Evolutionary conservation across 2,797 vertebrate genomes (phyloP), one percentile per base, ranked within the genome.

Genomic region (Agapornis canus): DNA sequence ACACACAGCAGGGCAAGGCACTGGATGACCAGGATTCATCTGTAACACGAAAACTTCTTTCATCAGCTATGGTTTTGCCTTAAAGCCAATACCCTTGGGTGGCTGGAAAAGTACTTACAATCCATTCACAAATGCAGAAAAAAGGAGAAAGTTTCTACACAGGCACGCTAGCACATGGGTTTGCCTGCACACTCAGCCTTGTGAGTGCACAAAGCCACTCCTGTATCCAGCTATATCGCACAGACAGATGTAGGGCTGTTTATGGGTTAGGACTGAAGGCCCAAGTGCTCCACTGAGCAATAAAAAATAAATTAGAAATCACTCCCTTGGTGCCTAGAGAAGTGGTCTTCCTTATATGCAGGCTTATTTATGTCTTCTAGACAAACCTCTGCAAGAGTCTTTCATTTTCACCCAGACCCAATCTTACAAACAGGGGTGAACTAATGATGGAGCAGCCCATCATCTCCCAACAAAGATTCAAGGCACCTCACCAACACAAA

Each of bases 81-180:
- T 87, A 56, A 71, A 86, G 52, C 40, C 37, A 80, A 63, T n/a
- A 56, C 56, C 63, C 12, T n/a, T 40, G 26, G 2, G 11, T 48
- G 17, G 60, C 49, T 0, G 0, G 5, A 23, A 27, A 79, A 52
- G 54, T 45, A 72, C 8, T 60, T 68, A 57, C 75, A 82, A 71
- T 14, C 21, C 1, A 3, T 18, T 18, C 1, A 2, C 0, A 2
- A 61, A 51, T 8, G 13, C 51, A 81, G 13, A 66, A 80, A 80
- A 69, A 68, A 69, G 17, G 31, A 90, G 31, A 45, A 66, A 35
- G 11, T n/a, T 87, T 49, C 22, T 7, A 4, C 23, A 32, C 10
- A 77, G 60, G 23, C 23, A 47, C 1, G 3, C 27, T 37, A 75
- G 13, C 40, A 71, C 15, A 10, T 4, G 32, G 48, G 71, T 59